Conservation (phyloP, 1,140 invertebrate genomes). For the Drosophila chauvacae region DNA sequence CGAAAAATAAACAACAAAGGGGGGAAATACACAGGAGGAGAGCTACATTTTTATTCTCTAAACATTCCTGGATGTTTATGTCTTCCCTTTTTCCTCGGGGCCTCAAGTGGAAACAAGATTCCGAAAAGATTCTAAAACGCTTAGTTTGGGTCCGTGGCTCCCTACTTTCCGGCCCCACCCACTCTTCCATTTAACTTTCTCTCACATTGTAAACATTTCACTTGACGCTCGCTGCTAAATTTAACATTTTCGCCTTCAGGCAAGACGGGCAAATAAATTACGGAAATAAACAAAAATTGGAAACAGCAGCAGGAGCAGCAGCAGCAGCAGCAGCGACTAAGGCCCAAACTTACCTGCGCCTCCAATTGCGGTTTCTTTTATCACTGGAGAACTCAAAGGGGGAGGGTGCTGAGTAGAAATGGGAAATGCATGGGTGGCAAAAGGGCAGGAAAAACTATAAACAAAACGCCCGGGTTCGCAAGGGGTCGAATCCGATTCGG, state of each 20-base stretch:
- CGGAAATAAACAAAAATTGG: conserved; percentile 74
- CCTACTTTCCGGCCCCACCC: conserved; percentile 24
- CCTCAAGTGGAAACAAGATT: conserved; percentile 56
- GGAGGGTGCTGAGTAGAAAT: conserved; percentile 17
- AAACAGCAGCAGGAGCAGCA: conserved; percentile 21
- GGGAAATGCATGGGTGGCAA: conserved; percentile 33
- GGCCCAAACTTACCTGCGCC: conserved; percentile 54
- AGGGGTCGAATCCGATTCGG: conserved; percentile 8
- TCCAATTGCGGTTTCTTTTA: conserved; percentile 57
- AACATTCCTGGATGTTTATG: conserved; percentile 77
- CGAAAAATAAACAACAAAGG: conserved; percentile 73
- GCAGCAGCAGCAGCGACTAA: conserved; percentile 15
- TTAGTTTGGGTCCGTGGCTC: conserved; percentile 45
- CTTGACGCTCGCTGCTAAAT: conserved; percentile 77
- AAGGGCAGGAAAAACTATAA: conserved; percentile 28
- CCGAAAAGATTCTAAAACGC: conserved; percentile 57
- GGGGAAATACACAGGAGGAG: conserved; percentile 32
- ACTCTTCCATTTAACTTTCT: conserved; percentile 74
- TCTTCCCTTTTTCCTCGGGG: conserved; percentile 26
- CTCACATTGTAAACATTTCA: conserved; percentile 82
- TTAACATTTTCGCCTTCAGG: conserved; percentile 72
- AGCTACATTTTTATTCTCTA: conserved; percentile 70
- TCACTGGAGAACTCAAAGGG: conserved; percentile 29
- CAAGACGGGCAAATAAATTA: conserved; percentile 74
- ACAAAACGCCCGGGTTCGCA: conserved; percentile 9